phyloP scores from a whole-genome alignment of 2,113 vertebrate genomes.

The Sisor rabdophorus region DNA sequence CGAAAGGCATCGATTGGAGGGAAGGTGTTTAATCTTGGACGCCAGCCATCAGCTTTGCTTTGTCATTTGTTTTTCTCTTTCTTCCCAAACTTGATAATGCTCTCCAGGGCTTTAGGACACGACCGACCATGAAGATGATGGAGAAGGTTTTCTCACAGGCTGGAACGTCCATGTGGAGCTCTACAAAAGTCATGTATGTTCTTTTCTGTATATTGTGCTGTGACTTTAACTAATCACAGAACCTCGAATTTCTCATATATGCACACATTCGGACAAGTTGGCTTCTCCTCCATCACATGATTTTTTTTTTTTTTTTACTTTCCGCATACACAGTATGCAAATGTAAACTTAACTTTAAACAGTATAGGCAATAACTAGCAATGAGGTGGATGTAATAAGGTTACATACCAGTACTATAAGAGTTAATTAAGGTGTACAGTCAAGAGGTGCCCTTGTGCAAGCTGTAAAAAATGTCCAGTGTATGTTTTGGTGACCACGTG shows the following conservation, averaged over 20 bases:
- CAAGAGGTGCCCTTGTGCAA: too few relatives aligned
- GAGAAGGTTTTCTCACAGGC: background rate
- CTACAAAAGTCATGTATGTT: background rate
- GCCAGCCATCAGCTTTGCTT: slow-evolving; percentile 41
- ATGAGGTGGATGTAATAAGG: too few relatives aligned
- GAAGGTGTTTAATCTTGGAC: slow-evolving; percentile 56
- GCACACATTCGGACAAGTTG: background rate
- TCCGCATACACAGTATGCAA: too few relatives aligned
- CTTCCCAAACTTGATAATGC: background rate
- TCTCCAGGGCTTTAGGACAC: background rate
- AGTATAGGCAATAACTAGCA: too few relatives aligned
- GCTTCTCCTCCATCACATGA: background rate
- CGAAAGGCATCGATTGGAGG: slow-evolving; percentile 48
- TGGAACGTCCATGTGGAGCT: background rate
- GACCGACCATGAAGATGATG: slow-evolving; percentile 16
- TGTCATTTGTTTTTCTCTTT: background rate
- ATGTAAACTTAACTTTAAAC: too few relatives aligned
- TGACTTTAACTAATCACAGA: background rate
- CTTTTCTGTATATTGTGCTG: background rate
- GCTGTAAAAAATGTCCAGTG: too few relatives aligned
- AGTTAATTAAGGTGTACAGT: too few relatives aligned
- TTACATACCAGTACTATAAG: too few relatives aligned
- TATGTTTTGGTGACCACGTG: too few relatives aligned
- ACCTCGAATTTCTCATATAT: background rate
- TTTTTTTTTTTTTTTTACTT: background rate